These are phyloP conservation scores for Channa argus DNA, from an alignment of 2,113 vertebrate species.

Conservation along the genomic window DNA sequence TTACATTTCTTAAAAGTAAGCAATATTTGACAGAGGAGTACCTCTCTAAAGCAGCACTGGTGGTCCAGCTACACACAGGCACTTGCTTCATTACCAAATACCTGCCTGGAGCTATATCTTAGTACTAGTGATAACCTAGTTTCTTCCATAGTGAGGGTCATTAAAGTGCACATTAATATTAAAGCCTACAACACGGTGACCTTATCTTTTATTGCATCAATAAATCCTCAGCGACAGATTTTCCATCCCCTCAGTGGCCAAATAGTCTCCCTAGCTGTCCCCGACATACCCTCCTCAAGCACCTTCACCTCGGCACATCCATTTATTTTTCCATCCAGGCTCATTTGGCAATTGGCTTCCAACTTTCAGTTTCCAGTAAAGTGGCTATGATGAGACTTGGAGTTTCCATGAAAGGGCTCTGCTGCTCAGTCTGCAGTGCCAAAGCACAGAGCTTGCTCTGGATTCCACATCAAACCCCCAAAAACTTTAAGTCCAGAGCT, in stretches of 20 bases:
- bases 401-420: constrained; percentile 39
- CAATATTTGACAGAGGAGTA: constrained; percentile 15
- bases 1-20: constrained; percentile 9
- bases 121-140: constrained; percentile 64
- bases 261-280: constrained; percentile 54
- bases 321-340: constrained; percentile 55
- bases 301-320: constrained; percentile 35
- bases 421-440: neutral
- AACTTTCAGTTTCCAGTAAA: constrained; percentile 23
- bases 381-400: constrained; percentile 3
- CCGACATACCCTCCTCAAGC: constrained; percentile 38
- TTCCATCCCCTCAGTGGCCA: constrained; percentile 60
- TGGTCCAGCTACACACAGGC: constrained; percentile 23
- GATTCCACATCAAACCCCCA: constrained; percentile 29
- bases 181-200: constrained; percentile 80
- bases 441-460: constrained; percentile 16
- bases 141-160: constrained; percentile 62
- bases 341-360: constrained; percentile 35
- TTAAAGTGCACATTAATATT: constrained; percentile 81
- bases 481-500: neutral
- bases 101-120: constrained; percentile 58
- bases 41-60: constrained; percentile 10
- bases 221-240: constrained; percentile 73
- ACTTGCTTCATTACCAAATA: constrained; percentile 48
- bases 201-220: constrained; percentile 80